Evolutionary conservation across 2,113 vertebrate genomes (phyloP).

Genomic region (Columba janthina): DNA sequence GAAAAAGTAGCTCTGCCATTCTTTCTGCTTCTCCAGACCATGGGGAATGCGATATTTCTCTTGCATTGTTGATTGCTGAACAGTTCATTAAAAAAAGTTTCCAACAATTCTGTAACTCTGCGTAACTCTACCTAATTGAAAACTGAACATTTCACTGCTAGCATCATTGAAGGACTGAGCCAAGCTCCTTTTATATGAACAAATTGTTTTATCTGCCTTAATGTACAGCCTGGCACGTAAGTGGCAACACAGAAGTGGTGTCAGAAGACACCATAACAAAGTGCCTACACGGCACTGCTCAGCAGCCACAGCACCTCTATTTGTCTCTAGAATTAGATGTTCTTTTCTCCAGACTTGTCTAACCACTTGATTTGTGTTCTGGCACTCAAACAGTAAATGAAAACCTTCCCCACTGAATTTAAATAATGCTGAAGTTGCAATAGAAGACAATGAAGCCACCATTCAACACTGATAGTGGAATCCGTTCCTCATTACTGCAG

Average conservation of each 20-base stretch:
- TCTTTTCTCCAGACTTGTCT: background rate
- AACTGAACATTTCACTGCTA: background rate
- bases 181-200: background rate
- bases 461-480: background rate
- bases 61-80: background rate
- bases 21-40: background rate
- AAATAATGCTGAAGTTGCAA: background rate
- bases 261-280: background rate
- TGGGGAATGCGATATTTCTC: background rate
- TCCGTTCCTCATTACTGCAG: background rate
- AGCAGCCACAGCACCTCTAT: background rate
- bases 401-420: background rate
- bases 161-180: background rate
- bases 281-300: background rate
- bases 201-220: background rate
- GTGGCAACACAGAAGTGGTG: background rate
- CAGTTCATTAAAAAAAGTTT: background rate
- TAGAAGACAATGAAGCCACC: background rate
- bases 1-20: background rate
- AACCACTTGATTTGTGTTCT: constrained; percentile 1
- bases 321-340: background rate
- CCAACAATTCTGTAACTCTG: background rate
- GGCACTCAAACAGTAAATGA: background rate
- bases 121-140: background rate
- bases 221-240: background rate